Conservation (phyloP, 2,797 vertebrate species). For the Sternotherus odoratus region DNA sequence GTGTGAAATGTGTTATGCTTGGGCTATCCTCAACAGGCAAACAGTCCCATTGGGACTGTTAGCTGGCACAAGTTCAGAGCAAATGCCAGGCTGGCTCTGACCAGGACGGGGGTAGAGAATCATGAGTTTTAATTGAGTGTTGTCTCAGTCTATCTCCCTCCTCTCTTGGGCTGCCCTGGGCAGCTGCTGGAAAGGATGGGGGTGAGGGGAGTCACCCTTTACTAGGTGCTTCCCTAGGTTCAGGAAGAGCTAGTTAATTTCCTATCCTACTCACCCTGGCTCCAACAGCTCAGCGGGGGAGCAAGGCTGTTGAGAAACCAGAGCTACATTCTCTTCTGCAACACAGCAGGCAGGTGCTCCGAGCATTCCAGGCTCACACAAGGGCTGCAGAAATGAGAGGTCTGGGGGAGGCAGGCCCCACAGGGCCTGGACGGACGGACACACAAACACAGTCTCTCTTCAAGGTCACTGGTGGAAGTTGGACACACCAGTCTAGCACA, state of each 20-base stretch:
- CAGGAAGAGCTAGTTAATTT: too few species aligned
- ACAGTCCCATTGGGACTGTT: background rate
- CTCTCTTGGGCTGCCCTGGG: background rate
- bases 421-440: background rate
- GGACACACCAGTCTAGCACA: background rate
- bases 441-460: background rate
- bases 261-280: too few species aligned
- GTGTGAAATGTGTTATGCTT: background rate
- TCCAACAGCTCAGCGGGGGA: too few species aligned
- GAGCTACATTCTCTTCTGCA: too few species aligned
- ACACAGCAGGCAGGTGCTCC: too few species aligned
- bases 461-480: background rate
- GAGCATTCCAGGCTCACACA: too few species aligned
- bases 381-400: background rate
- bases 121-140: background rate
- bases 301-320: too few species aligned
- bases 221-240: too few species aligned
- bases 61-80: background rate
- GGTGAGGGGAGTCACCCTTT: too few species aligned
- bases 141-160: background rate
- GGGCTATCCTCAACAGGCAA: background rate
- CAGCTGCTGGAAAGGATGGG: too few species aligned
- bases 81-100: background rate
- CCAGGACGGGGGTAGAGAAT: background rate
- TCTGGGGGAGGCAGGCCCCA: background rate